Percentiles rank a stretch among this genome's conserved stretches.
These are phyloP conservation scores for Amphipoea oculea DNA, from an alignment of 2,888 invertebrate genomes.

Conservation along the genomic window DNA sequence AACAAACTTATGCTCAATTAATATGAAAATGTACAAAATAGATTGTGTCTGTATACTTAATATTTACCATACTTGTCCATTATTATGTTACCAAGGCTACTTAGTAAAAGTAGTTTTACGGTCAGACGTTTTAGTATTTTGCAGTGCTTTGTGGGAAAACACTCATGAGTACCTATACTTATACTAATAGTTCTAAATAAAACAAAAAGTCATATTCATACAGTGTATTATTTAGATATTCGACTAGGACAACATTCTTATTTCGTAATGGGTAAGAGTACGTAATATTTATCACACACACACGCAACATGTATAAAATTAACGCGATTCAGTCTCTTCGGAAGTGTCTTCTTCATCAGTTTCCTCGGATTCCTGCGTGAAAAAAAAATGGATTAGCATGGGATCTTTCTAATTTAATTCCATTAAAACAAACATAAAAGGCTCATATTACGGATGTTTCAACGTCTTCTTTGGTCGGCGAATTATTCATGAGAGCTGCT, in stretches of 20 bases:
- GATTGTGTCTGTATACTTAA: constrained; percentile 38
- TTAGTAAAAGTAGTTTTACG: constrained; percentile 33
- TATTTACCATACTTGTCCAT: constrained; percentile 29
- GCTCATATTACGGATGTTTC: constrained; percentile 78
- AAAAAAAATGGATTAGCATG: constrained; percentile 22
- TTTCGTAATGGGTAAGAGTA: background rate
- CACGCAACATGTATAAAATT: constrained; percentile 14
- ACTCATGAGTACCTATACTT: background rate
- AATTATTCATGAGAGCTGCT: constrained; percentile 83
- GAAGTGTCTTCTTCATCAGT: constrained; percentile 81
- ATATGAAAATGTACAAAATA: constrained; percentile 59
- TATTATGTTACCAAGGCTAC: constrained; percentile 17
- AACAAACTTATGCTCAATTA: constrained; percentile 47
- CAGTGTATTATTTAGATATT: constrained; percentile 50
- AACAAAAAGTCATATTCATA: constrained; percentile 36
- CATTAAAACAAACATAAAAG: constrained; percentile 1
- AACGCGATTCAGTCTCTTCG: constrained; percentile 85
- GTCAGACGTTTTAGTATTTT: constrained; percentile 33
- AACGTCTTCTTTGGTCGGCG: constrained; percentile 80
- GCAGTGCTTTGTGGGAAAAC: constrained; percentile 30
- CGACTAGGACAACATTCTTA: background rate
- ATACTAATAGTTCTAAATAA: constrained; percentile 44
- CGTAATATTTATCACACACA: background rate
- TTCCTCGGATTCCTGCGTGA: constrained; percentile 80
- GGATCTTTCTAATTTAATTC: background rate